Conservation (phyloP, 2,888 invertebrate genomes). For the Phymatocera aterrima region DNA sequence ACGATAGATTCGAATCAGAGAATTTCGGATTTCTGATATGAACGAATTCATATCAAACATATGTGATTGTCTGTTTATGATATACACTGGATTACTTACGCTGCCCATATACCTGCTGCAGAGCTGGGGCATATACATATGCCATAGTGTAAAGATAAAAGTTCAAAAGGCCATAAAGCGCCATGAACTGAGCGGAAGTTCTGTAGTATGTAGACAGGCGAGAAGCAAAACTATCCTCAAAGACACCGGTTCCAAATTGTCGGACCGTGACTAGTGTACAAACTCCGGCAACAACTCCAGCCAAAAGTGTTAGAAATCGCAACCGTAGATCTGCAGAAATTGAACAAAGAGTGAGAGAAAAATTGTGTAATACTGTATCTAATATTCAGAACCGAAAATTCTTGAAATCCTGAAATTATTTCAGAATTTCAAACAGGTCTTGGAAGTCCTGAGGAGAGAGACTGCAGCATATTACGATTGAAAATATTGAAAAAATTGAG, state of each 20-base stretch:
- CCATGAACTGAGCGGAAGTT: conserved; percentile 97
- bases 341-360: neutral
- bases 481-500: too few species aligned
- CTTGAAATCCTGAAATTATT: too few species aligned
- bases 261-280: conserved; percentile 86
- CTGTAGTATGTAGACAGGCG: conserved; percentile 91
- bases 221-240: conserved; percentile 96
- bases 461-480: too few species aligned
- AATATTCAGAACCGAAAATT: too few species aligned
- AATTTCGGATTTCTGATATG: too few species aligned
- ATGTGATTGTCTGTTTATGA: neutral
- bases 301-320: conserved; percentile 92
- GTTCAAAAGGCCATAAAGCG: conserved; percentile 94
- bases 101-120: conserved; percentile 86
- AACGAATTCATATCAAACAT: neutral
- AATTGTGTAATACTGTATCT: neutral
- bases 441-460: too few species aligned
- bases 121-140: conserved; percentile 94
- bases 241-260: conserved; percentile 91
- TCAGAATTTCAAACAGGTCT: too few species aligned
- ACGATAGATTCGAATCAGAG: neutral
- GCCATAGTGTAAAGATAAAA: conserved; percentile 96
- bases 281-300: conserved; percentile 87
- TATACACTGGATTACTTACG: conserved; percentile 75
- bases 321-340: conserved; percentile 86